phyloP scores from a whole-genome alignment of 2,797 vertebrate species.

The Neosilurus hyrtlii region DNA sequence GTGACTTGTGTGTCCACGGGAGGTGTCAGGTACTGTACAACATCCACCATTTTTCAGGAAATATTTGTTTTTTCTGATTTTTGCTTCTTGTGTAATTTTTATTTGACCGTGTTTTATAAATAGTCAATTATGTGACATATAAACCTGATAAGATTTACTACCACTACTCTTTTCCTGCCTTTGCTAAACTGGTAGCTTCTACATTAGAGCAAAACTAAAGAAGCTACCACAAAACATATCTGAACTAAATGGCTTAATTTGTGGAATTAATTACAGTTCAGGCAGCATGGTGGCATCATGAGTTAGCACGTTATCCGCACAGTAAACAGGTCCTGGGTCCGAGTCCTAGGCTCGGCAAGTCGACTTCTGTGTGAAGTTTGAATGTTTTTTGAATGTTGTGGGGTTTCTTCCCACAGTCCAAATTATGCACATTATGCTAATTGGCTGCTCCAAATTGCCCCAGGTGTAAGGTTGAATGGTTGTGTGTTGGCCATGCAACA shows the following conservation, averaged over 20 bases:
- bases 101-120: neutral
- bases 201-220: neutral
- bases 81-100: neutral
- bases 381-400: too few species aligned
- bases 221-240: neutral
- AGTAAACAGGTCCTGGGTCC: too few species aligned
- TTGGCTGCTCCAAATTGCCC: too few species aligned
- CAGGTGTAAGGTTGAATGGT: too few species aligned
- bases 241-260: neutral
- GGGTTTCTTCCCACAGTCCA: too few species aligned
- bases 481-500: too few species aligned
- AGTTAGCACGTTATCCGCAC: too few species aligned
- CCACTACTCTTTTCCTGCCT: neutral
- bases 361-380: too few species aligned
- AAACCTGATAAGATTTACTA: neutral
- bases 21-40: slow-evolving; percentile 85
- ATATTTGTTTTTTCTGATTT: neutral
- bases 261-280: neutral
- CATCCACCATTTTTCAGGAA: neutral
- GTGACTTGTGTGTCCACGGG: slow-evolving; percentile 91
- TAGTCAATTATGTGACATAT: neutral
- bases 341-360: too few species aligned
- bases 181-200: neutral
- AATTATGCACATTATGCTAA: too few species aligned
- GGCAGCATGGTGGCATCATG: too few species aligned